Evolutionary conservation across 2,797 vertebrate genomes (phyloP), one percentile per base, ranked within the genome.

Genomic region (Malurus splendens): DNA sequence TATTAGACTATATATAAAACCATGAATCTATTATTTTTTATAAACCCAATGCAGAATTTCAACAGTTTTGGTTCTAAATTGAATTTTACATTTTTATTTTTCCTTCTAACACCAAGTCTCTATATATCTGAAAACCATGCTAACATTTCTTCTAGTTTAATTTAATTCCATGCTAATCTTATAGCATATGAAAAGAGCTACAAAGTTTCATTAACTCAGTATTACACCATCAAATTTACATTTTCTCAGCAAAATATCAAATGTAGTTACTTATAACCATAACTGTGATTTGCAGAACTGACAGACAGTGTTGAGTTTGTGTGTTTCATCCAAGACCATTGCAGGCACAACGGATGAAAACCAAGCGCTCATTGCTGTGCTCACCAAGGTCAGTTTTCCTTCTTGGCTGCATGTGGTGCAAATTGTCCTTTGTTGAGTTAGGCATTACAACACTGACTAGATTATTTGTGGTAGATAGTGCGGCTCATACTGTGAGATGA

Each of bases 341-440:
- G 76, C 36, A 85, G 47, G 59, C 62, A 8, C 20, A 74, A 82
- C 0, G 3, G 65, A 68, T 62, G 82, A 93, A 83, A 89, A 90
- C 41, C 50, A 86, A 95, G 89, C 28, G 50, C 30, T 62, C 18
- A 1, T 50, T 90, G 76, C n/a, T 62, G 55, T 24, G 76, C 56
- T 83, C 55, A 72, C 8, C 4, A 44, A 92, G 44, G 44, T 81
- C 82, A 89, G 62, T 86, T 92, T 93, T 85, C 72, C 72, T 82
- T 67, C 82, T 48, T 48, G 55, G 72, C 68, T 83, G 36, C 87
- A 86, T 24, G 66, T 66, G 55, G 76, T 78, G 61, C 67, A 92
- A 89, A 81, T 73, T 73, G 77, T 86, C 85, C 70, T 90, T 81
- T 73, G n/a, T 73, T 90, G 90, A 86, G 38, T 83, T 72, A 90